Evolutionary conservation across 2,888 invertebrate genomes (phyloP).

Genomic region (Athalia cordata): DNA sequence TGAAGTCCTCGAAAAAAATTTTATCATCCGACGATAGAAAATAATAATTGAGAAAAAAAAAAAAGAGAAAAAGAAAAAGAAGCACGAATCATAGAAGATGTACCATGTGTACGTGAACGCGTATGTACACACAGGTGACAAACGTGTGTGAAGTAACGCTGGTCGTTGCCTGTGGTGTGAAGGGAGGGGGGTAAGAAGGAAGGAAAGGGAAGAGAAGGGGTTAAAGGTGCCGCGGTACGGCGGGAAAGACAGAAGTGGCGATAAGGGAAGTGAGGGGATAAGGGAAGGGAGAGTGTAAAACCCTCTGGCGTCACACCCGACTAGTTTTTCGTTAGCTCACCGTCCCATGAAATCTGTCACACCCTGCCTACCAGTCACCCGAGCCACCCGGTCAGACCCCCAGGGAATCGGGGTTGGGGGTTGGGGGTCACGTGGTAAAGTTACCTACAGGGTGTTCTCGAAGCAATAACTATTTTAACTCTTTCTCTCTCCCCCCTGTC

Average conservation of each 20-base stretch:
- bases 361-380: constrained; percentile 55
- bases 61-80: too few species aligned
- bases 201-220: constrained; percentile 19
- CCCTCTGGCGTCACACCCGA: constrained; percentile 69
- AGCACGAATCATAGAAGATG: too few species aligned
- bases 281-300: constrained; percentile 46
- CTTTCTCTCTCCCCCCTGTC: constrained; percentile 37
- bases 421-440: constrained; percentile 33
- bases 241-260: background rate
- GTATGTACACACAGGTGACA: background rate
- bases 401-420: constrained; percentile 22
- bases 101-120: too few species aligned
- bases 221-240: constrained; percentile 21
- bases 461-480: constrained; percentile 38
- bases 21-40: too few species aligned
- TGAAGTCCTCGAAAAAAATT: too few species aligned
- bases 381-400: constrained; percentile 43
- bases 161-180: background rate
- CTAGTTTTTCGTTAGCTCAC: constrained; percentile 71
- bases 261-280: background rate
- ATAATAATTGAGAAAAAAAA: too few species aligned
- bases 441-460: constrained; percentile 38
- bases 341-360: constrained; percentile 71
- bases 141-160: constrained; percentile 20
- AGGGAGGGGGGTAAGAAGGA: constrained; percentile 34